Evolutionary conservation across 2,113 vertebrate genomes (phyloP), one percentile per base, ranked within the genome.

Genomic region (Eptesicus fuscus): DNA sequence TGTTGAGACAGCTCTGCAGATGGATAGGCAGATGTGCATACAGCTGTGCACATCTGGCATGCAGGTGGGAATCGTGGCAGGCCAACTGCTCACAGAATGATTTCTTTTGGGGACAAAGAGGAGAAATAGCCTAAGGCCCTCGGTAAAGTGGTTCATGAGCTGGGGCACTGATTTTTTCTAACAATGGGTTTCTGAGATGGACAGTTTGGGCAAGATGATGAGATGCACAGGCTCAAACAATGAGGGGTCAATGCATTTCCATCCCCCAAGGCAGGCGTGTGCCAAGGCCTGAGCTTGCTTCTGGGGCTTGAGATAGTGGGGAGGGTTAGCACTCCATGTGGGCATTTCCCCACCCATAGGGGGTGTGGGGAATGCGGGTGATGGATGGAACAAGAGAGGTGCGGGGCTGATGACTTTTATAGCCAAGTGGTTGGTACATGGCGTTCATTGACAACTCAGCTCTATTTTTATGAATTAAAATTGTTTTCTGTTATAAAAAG

Each of bases 31-130:
- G 69, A 95, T 96, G 96, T 18, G 0, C 59, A 61, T 30, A 92
- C 85, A 95, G 96, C 94, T 95, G 95, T 80, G 59, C 40, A 77
- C 95, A 96, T 94, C 95, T 97, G 97, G 96, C 49, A 84, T 4
- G 16, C 91, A 95, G 96, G 96, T 96, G 83, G 86, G 59, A 40
- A 74, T 88, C 37, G 85, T 49, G 74, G 77, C 35, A 67, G 86
- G 83, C 51, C 2, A 42, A 28, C 79, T 67, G 74, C 89, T 95
- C 71, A 63, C 59, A 63, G 59, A 83, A 83, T 56, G 79, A 96
- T 96, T 63, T 91, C 92, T 93, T 90, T 74, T 40, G 56, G 74
- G 70, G 92, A 86, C 0, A 7, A 77, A 71, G 70, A 47, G 5
- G 59, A 90, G 71, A 84, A 88, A 76, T 69, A 78, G 79, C 88